Conservation (phyloP, 2,113 vertebrate genomes). For the Morone saxatilis region DNA sequence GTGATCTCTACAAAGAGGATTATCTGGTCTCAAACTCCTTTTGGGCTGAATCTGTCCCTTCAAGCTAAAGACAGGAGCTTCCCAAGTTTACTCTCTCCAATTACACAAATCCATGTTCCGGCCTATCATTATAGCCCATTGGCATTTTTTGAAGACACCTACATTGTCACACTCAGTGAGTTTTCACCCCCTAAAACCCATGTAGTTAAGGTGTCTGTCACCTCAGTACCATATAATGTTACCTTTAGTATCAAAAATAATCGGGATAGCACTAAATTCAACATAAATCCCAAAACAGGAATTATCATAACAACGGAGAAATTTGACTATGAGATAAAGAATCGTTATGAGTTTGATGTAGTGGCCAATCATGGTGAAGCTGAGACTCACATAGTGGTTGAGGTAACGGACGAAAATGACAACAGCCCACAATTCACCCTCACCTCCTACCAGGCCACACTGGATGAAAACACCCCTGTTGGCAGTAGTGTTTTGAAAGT, state of each 20-base stretch:
- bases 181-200: slow-evolving; percentile 90
- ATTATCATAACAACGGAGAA: slow-evolving; percentile 87
- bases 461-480: slow-evolving; percentile 91
- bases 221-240: slow-evolving; percentile 78
- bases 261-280: slow-evolving; percentile 85
- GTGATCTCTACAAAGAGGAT: slow-evolving; percentile 89
- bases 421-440: slow-evolving; percentile 88
- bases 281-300: slow-evolving; percentile 89
- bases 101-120: slow-evolving; percentile 88
- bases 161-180: slow-evolving; percentile 90
- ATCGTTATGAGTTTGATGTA: slow-evolving; percentile 90
- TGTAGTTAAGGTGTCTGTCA: slow-evolving; percentile 86
- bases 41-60: slow-evolving; percentile 93
- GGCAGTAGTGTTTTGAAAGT: slow-evolving; percentile 91
- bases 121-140: slow-evolving; percentile 82
- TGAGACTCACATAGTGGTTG: slow-evolving; percentile 84
- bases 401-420: slow-evolving; percentile 92
- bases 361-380: slow-evolving; percentile 81
- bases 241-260: slow-evolving; percentile 88
- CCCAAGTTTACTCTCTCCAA: slow-evolving; percentile 84
- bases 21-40: slow-evolving; percentile 87
- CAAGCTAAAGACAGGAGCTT: slow-evolving; percentile 88
- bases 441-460: slow-evolving; percentile 85
- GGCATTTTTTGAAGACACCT: slow-evolving; percentile 88
- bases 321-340: slow-evolving; percentile 87